Percentiles rank a stretch among this genome's conserved stretches.
Evolutionary conservation across 2,113 vertebrate genomes (phyloP).

Genomic region (Hystrix brachyura): DNA sequence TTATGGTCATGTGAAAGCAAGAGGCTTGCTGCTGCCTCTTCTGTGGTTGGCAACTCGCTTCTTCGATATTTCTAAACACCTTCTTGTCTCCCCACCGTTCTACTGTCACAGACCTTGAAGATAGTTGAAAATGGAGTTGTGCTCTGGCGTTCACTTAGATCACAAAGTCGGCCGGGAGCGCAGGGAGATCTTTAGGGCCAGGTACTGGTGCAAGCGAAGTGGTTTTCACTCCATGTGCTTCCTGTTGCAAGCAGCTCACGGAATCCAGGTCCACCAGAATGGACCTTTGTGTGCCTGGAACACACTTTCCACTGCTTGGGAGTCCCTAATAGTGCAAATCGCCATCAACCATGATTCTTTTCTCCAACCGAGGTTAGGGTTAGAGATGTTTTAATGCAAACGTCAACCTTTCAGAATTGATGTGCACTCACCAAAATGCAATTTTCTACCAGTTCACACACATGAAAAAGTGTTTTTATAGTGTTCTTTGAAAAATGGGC

Average conservation of each 20-base stretch:
- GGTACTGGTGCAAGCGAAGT: neutral
- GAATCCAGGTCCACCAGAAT: neutral
- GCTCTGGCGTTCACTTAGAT: neutral
- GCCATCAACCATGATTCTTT: rapidly evolving
- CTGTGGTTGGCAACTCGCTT: neutral
- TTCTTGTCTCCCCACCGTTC: neutral
- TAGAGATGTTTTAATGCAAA: neutral
- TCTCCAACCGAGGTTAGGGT: neutral
- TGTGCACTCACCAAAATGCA: neutral
- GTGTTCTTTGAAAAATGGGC: neutral
- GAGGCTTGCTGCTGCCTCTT: neutral
- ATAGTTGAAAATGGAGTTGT: neutral
- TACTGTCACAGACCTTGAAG: neutral
- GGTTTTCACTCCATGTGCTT: rapidly evolving
- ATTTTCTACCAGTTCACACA: neutral
- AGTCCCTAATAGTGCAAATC: rapidly evolving
- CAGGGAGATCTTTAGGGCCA: neutral
- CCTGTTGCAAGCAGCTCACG: rapidly evolving
- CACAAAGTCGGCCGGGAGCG: neutral
- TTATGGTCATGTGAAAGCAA: rapidly evolving
- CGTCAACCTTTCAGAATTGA: neutral
- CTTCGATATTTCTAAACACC: neutral
- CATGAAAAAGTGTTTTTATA: neutral
- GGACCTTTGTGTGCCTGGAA: rapidly evolving
- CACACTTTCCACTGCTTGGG: rapidly evolving